Base-by-base conservation (phyloP, 2,888 invertebrate genomes). In the Agonopterix arenella region DNA sequence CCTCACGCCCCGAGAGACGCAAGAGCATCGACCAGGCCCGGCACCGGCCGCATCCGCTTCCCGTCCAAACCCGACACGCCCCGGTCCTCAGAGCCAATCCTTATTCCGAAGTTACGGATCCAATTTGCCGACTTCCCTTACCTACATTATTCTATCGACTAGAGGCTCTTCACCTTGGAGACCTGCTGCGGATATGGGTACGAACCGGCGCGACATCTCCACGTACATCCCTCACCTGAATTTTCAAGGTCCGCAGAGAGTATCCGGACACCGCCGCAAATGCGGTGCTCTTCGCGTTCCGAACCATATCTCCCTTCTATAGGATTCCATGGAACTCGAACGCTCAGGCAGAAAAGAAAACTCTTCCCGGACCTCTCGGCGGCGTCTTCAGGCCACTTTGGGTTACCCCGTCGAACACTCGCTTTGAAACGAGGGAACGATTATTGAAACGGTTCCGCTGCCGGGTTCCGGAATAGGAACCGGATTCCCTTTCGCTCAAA, bases 121-220 rank as follows among this genome's bases (percentile, higher is more conserved):
- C 81, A 90, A 86, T 90, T 92, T 93, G 91, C 90, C 91, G 90
- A 91, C 91, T 91, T 92, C 90, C 90, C 91, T 91, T 91, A 90
- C 89, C 91, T 91, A 91, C 91, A 91, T 92, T 92, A 89, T 84
- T 91, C 70, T 71, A 70, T 69, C 67, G 90, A 91, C 91, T 90
- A 91, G 90, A 92, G 91, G 91, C 90, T 91, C 84, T 88, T 91
- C 84, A 92, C 92, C 92, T 92, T 91, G 92, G 92, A 93, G 91
- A 93, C 92, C 93, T 92, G 92, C 90, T 93, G 92, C 92, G 92
- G 92, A 91, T 92, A 91, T 92, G 90, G 91, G 92, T 92, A 92
- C 92, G 91, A 90, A 66, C 67, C 74, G 67, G 72, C 71, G 72
- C 68, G 73, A 77, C 65, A 68, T 68, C 63, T 78, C 66, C 66